Percentiles rank a stretch among this genome's conserved stretches.
These are phyloP conservation scores for Pangasius sanitwongsei DNA, from an alignment of 2,797 vertebrate genomes.

Conservation along the genomic window DNA sequence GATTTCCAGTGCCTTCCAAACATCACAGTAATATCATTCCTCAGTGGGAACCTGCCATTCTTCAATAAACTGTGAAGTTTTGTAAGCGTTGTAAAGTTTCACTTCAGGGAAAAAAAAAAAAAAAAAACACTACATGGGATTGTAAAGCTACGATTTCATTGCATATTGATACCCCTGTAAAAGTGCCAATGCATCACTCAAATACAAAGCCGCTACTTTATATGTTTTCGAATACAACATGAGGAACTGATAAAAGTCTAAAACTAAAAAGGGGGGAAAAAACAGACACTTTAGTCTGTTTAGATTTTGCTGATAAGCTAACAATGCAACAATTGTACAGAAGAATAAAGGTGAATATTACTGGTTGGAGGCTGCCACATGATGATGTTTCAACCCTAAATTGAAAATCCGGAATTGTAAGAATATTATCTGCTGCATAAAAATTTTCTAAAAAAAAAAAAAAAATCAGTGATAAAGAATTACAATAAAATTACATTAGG, in stretches of 20 bases:
- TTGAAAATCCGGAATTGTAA: too few species aligned
- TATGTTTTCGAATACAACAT: constrained; percentile 53
- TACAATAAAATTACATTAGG: too few species aligned
- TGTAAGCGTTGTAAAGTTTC: constrained; percentile 69
- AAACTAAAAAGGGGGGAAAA: background rate
- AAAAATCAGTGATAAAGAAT: too few species aligned
- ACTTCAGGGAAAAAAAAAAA: constrained; percentile 59
- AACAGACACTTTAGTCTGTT: background rate
- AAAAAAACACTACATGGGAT: constrained; percentile 60
- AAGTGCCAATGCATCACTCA: constrained; percentile 73
- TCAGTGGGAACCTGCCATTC: constrained; percentile 45
- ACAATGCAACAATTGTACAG: background rate
- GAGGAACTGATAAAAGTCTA: background rate
- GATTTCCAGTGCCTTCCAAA: constrained; percentile 61
- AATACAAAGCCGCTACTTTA: constrained; percentile 64
- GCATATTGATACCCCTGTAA: constrained; percentile 64
- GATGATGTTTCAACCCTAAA: background rate
- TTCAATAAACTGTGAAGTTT: constrained; percentile 66
- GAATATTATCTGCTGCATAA: background rate
- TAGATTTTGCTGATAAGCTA: background rate
- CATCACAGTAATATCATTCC: constrained; percentile 44
- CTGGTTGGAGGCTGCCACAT: background rate
- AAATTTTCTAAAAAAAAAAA: background rate
- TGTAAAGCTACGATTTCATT: constrained; percentile 73
- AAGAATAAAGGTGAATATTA: background rate